Evolutionary conservation across 2,113 vertebrate species (phyloP).

Genomic region (Psilopogon haemacephalus): DNA sequence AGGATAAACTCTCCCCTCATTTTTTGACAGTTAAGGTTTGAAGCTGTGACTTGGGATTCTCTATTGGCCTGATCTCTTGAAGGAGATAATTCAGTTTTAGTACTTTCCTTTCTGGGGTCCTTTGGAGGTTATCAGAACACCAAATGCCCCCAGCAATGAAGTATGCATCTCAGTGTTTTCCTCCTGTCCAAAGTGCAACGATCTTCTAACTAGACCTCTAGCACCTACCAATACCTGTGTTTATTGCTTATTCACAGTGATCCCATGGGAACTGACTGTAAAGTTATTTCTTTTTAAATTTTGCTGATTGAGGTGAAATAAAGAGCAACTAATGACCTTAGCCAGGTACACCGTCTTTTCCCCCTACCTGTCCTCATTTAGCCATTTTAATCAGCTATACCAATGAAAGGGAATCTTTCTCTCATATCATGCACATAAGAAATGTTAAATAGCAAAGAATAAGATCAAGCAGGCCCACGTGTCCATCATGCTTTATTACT

Average conservation of each 20-base stretch:
- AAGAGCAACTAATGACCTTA: background rate
- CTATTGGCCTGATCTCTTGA: background rate
- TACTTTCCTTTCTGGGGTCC: background rate
- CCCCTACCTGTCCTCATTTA: background rate
- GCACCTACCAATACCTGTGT: accelerated
- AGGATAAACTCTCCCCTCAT: background rate
- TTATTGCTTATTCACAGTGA: background rate
- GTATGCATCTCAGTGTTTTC: accelerated
- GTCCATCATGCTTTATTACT: conserved; percentile 2
- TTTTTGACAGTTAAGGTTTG: background rate
- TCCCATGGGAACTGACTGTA: background rate
- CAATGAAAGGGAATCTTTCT: background rate
- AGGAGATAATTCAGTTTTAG: background rate
- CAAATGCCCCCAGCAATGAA: accelerated
- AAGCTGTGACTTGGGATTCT: background rate
- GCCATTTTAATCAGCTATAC: background rate
- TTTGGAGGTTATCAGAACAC: background rate
- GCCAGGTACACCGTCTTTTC: background rate
- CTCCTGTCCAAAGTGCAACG: accelerated
- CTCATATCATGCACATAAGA: background rate
- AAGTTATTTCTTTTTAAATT: background rate
- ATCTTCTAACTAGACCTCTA: background rate
- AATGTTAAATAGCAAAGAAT: background rate
- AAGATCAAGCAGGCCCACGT: background rate
- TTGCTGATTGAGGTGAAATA: background rate